Base-by-base conservation (phyloP, 53 echinoderm and acorn worm genomes). In the Luidia sarsii region DNA sequence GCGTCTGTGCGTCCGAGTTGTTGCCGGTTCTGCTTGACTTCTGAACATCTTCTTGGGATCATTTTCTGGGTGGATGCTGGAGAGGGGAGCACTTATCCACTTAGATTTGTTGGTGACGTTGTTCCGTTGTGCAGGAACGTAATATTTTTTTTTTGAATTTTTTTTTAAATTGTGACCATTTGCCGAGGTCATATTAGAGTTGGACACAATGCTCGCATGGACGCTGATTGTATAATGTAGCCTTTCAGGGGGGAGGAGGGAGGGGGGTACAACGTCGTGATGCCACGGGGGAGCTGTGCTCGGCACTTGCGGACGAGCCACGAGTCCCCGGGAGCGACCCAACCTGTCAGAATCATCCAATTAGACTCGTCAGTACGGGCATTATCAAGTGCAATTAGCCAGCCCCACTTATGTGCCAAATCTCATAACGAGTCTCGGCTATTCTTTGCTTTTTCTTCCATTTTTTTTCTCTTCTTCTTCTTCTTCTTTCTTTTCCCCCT, bases 301-400 rank as follows among this genome's bases (percentile, higher is more conserved):
- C n/a, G 59, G 20, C 77, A 10, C 21, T 28, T 14, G 77, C 60
- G 77, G n/a, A 77, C 43, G 59, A 30, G 45, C 32, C 4, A 1
- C 30, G 28, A 39, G 43, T 77, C 77, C 77, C 46, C 18, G 60
- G 18, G 59, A 55, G 61, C 77, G 60, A 45, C 46, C 8, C 25
- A 60, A 77, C 62, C 77, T 67, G 61, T 77, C 77, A 77, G 46
- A 77, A 45, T 59, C 77, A 77, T 77, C 77, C 55, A 77, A 77
- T 77, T 77, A 77, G 59, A 77, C 61, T 16, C 61, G 77, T 77
- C 77, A 77, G 61, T 57, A 61, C 16, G 45, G 27, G n/a, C 59
- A 39, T 61, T 48, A 61, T 77, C 61, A 7, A 45, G 3, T 30
- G 77, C 77, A 77, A 77, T 77, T 77, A 77, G 33, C 77, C 25